Evolutionary conservation across 2,888 invertebrate genomes (phyloP), one percentile per base, ranked within the genome.

Genomic region (Cloeon dipterum): DNA sequence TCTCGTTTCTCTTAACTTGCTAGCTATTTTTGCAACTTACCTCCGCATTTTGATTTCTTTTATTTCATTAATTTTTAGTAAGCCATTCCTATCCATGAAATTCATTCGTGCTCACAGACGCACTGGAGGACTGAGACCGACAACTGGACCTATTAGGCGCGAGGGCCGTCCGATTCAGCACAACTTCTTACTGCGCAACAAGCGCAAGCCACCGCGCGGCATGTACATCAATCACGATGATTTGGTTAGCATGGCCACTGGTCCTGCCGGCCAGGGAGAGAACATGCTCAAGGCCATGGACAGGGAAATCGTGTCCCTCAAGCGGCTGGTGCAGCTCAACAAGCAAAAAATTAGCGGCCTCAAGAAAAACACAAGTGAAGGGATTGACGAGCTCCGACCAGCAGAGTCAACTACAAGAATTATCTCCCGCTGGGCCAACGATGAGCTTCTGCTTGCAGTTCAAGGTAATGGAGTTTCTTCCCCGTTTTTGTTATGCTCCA

Each of bases 171-270:
- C 45, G 32, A 56, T 51, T 36, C 46, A 46, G 23, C 47, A 48
- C 35, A 44, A 45, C 32, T 46, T 51, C 21, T 43, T 52, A 20
- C 45, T 52, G 23, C 50, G 52, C 17, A 61, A 63, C 52, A 64
- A 68, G 51, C 76, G 88, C 54, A 82, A 83, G 57, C 82, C 93
- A 50, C 93, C 93, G 42, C 77, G 82, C 51, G 93, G 93, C 61
- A 89, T 94, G 78, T 85, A 86, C 67, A 82, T 94, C 63, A 89
- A 88, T 69, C 83, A 89, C 62, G 93, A 93, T 61, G 93, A 93
- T 67, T 70, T 94, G 58, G 77, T 85, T 47, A 74, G 82, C 49
- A 74, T 94, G 68, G 89, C 89, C 42, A 74, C 75, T 44, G 74
- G 74, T 48, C 71, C 75, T 40, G 60, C 52, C 46, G 68, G 68